Evolutionary conservation across 1,140 invertebrate genomes (phyloP).

Genomic region (Hormaphis cornu): DNA sequence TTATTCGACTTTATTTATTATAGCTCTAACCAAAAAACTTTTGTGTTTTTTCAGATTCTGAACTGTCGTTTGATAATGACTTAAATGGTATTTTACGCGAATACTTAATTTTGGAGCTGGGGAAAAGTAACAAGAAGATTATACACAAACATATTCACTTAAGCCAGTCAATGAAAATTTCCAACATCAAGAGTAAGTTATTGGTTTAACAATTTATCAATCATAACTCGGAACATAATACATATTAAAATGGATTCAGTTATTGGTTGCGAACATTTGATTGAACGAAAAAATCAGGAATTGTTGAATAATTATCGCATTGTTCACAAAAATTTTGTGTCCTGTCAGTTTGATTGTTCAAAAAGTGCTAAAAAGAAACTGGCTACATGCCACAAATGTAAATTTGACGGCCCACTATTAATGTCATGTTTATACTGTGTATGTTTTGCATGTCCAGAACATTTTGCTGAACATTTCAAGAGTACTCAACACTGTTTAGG

Average conservation of each 20-base stretch:
- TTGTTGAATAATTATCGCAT: constrained; percentile 18
- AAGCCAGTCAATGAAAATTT: constrained; percentile 5
- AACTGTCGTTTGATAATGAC: background rate
- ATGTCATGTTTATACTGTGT: constrained; percentile 26
- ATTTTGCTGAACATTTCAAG: background rate
- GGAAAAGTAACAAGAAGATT: background rate
- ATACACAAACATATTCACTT: constrained; percentile 6
- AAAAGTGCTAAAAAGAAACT: constrained; percentile 12
- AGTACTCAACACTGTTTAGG: background rate
- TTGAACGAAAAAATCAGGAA: constrained; percentile 6
- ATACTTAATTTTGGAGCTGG: constrained; percentile 6
- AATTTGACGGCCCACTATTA: background rate
- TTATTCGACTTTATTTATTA: background rate
- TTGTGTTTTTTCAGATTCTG: background rate
- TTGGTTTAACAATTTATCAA: background rate
- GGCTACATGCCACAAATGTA: background rate
- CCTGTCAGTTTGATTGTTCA: background rate
- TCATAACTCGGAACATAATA: too few species aligned
- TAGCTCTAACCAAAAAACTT: background rate
- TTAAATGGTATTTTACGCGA: background rate
- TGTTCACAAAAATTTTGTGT: constrained; percentile 10
- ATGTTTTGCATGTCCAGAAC: constrained; percentile 15
- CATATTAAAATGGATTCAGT: constrained; percentile 18
- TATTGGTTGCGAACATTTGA: constrained; percentile 18
- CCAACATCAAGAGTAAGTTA: constrained; percentile 21